These are phyloP conservation scores for Radopholus similis DNA, from an alignment of 1,140 invertebrate genomes.

Conservation along the genomic window DNA sequence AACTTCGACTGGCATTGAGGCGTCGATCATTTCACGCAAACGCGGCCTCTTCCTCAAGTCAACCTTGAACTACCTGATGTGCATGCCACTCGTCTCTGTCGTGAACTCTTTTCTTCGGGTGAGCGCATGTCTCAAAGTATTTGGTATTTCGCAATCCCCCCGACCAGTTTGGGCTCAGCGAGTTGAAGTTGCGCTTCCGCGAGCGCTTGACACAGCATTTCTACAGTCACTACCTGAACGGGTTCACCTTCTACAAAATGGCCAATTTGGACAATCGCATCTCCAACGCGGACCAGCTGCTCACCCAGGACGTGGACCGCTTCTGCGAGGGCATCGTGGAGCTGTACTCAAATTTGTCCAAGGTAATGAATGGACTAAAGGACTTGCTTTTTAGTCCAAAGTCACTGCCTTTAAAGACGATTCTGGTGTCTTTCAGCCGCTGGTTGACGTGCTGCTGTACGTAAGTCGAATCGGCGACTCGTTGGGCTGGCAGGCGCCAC, in stretches of 20 bases:
- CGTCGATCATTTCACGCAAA: slow-evolving; percentile 87
- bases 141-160: slow-evolving; percentile 29
- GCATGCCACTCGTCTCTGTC: slow-evolving; percentile 68
- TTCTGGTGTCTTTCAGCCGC: slow-evolving; percentile 65
- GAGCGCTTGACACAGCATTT: slow-evolving; percentile 81
- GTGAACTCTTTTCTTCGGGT: slow-evolving; percentile 85
- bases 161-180: slow-evolving; percentile 77
- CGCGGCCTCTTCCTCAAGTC: slow-evolving; percentile 72
- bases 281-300: slow-evolving; percentile 87
- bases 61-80: slow-evolving; percentile 67
- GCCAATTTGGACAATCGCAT: slow-evolving; percentile 67
- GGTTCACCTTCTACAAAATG: slow-evolving; percentile 90
- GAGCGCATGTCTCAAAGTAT: slow-evolving; percentile 32
- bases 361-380: slow-evolving; percentile 63
- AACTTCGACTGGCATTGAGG: slow-evolving; percentile 69
- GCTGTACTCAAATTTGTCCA: slow-evolving; percentile 93
- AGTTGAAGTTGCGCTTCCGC: slow-evolving; percentile 82
- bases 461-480: slow-evolving; percentile 80
- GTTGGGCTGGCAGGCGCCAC: slow-evolving; percentile 70
- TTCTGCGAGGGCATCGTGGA: slow-evolving; percentile 91
- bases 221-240: slow-evolving; percentile 78
- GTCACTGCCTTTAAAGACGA: neutral
- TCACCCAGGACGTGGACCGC: slow-evolving; percentile 93
- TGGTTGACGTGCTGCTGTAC: slow-evolving; percentile 89
- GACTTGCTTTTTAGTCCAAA: neutral